phyloP scores from a whole-genome alignment of 2,113 vertebrate species.

The Prietella phreatophila region DNA sequence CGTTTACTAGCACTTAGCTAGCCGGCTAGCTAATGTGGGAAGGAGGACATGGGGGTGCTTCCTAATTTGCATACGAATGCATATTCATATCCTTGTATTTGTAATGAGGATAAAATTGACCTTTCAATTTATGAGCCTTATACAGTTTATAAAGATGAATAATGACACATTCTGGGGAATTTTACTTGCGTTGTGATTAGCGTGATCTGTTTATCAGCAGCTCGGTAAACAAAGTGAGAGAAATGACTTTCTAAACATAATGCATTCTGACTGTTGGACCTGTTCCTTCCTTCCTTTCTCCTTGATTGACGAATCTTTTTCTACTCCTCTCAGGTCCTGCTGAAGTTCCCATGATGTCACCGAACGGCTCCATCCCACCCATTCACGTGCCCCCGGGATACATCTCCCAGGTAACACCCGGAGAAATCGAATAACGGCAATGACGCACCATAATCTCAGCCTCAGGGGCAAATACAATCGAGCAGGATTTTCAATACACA shows the following conservation, averaged over 20 bases:
- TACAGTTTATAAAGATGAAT: background rate
- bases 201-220: background rate
- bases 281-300: background rate
- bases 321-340: conserved; percentile 74
- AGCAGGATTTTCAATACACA: conserved; percentile 4
- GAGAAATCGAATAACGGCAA: conserved; percentile 20
- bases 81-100: background rate
- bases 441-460: conserved; percentile 31
- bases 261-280: conserved; percentile 15
- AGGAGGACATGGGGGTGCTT: background rate
- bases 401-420: conserved; percentile 82
- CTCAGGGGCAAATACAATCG: conserved; percentile 3
- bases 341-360: conserved; percentile 91
- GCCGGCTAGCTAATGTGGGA: too few relatives aligned
- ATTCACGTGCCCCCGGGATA: conserved; percentile 89
- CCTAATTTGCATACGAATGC: background rate
- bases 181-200: background rate
- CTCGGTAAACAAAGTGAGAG: background rate
- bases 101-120: background rate
- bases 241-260: background rate
- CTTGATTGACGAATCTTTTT: conserved; percentile 41
- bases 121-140: background rate
- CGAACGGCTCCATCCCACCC: conserved; percentile 87
- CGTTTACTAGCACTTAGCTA: background rate
- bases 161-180: background rate